A percentile compares a stretch with the other conserved stretches of the same genome.
phyloP scores from a whole-genome alignment of 1,140 invertebrate species.

The Manduca sexta region DNA sequence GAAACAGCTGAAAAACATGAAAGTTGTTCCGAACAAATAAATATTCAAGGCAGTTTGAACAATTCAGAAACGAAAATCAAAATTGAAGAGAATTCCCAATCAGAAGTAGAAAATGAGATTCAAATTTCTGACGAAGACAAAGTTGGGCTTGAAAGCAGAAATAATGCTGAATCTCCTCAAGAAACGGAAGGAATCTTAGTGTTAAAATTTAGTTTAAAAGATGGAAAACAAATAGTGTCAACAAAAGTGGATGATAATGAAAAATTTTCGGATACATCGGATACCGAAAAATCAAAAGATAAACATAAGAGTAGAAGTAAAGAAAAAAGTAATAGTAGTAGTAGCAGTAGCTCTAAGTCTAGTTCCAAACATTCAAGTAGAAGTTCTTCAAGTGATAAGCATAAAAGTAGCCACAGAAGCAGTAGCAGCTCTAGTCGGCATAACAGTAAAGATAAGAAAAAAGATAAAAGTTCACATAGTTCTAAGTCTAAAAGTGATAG shows the following conservation, averaged over 20 bases:
- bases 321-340: slow-evolving; percentile 60
- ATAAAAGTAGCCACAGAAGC: slow-evolving; percentile 56
- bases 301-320: slow-evolving; percentile 66
- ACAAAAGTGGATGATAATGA: slow-evolving; percentile 74
- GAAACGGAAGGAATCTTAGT: slow-evolving; percentile 52
- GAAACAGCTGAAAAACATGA: slow-evolving; percentile 18
- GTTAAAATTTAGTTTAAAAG: slow-evolving; percentile 80
- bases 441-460: slow-evolving; percentile 59
- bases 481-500: slow-evolving; percentile 59
- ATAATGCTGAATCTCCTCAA: slow-evolving; percentile 59
- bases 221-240: slow-evolving; percentile 83
- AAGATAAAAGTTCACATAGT: slow-evolving; percentile 59
- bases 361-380: slow-evolving; percentile 73
- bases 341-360: slow-evolving; percentile 66
- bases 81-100: slow-evolving; percentile 35
- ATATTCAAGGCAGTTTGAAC: slow-evolving; percentile 8
- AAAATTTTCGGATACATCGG: slow-evolving; percentile 42
- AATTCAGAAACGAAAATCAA: slow-evolving; percentile 8
- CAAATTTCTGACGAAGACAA: too few relatives aligned
- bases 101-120: slow-evolving; percentile 4
- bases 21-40: slow-evolving; percentile 10
- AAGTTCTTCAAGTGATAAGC: slow-evolving; percentile 67
- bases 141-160: slow-evolving; percentile 1
- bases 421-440: slow-evolving; percentile 52
- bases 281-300: slow-evolving; percentile 55